Percentiles rank a stretch among this genome's conserved stretches.
Evolutionary conservation across 2,888 invertebrate genomes (phyloP).

Genomic region (Venusia cambrica): DNA sequence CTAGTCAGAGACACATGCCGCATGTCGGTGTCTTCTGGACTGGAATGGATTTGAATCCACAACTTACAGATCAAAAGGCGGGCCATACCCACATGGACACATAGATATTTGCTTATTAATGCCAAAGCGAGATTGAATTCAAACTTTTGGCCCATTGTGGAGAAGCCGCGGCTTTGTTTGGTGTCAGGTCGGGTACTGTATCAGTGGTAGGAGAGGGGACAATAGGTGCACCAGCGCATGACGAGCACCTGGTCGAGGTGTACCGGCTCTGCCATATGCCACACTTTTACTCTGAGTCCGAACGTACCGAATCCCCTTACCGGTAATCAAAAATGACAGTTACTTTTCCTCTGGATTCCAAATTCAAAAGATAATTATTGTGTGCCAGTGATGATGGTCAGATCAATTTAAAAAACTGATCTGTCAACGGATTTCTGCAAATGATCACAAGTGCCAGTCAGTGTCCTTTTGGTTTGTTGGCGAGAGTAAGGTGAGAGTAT

Average conservation of each 20-base stretch:
- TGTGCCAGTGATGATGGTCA: no score
- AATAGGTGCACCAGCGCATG: constrained; percentile 79
- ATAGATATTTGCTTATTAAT: constrained; percentile 15
- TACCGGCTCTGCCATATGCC: constrained; percentile 77
- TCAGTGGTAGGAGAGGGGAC: constrained; percentile 44
- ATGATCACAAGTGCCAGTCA: no score
- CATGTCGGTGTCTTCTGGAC: no score
- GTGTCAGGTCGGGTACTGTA: constrained; percentile 54
- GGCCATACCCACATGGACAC: no score
- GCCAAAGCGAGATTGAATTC: constrained; percentile 9
- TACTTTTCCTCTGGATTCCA: constrained; percentile 10
- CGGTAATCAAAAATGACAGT: constrained; percentile 11
- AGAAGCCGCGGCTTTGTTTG: constrained; percentile 55
- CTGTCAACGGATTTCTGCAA: no score
- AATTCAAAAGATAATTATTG: neutral
- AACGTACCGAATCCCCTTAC: constrained; percentile 11
- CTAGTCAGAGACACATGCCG: no score
- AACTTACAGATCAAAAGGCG: no score
- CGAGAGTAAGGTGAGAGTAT: no score
- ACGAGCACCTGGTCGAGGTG: constrained; percentile 74
- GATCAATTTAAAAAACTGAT: no score
- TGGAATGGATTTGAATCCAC: no score
- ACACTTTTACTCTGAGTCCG: constrained; percentile 24
- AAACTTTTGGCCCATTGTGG: constrained; percentile 26
- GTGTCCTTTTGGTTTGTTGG: no score